Conservation (phyloP, 2,113 vertebrate species). For the Sminthopsis crassicaudata region DNA sequence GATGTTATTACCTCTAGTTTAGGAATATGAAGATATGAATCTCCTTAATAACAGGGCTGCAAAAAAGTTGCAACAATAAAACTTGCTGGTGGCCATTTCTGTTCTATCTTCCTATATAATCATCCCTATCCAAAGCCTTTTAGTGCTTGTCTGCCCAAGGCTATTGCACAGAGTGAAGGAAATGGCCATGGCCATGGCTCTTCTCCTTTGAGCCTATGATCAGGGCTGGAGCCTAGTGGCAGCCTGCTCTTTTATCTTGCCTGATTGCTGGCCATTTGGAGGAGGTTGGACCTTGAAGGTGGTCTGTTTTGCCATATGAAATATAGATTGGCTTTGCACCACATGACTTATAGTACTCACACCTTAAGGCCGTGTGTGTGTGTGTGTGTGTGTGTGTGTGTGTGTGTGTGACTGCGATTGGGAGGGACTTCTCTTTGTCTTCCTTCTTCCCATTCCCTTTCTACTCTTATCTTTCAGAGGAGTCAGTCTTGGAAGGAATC, state of each 20-base stretch:
- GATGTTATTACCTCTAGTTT: slow-evolving; percentile 73
- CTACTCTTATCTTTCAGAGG: not conserved
- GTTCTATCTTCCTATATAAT: slow-evolving; percentile 67
- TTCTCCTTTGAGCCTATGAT: slow-evolving; percentile 57
- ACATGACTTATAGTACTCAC: slow-evolving; percentile 1
- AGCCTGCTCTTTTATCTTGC: slow-evolving; percentile 33
- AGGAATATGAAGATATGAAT: slow-evolving; percentile 70
- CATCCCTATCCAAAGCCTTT: slow-evolving; percentile 60
- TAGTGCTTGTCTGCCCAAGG: slow-evolving; percentile 47
- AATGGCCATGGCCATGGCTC: slow-evolving; percentile 38
- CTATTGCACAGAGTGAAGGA: slow-evolving; percentile 49
- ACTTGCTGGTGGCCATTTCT: slow-evolving; percentile 68
- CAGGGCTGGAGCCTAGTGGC: slow-evolving; percentile 41
- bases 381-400: too few relatives aligned
- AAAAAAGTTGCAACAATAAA: slow-evolving; percentile 66
- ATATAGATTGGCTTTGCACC: slow-evolving; percentile 46
- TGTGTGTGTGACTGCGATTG: not conserved
- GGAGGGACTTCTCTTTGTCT: not conserved
- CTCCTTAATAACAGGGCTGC: slow-evolving; percentile 68
- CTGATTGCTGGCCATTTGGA: not conserved
- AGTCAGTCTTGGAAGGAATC: not conserved
- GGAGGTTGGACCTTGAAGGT: slow-evolving; percentile 29
- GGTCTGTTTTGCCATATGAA: slow-evolving; percentile 22
- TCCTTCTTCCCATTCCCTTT: not conserved
- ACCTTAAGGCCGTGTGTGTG: not conserved